Conservation (phyloP, 2,113 vertebrate genomes). For the Istiophorus platypterus region DNA sequence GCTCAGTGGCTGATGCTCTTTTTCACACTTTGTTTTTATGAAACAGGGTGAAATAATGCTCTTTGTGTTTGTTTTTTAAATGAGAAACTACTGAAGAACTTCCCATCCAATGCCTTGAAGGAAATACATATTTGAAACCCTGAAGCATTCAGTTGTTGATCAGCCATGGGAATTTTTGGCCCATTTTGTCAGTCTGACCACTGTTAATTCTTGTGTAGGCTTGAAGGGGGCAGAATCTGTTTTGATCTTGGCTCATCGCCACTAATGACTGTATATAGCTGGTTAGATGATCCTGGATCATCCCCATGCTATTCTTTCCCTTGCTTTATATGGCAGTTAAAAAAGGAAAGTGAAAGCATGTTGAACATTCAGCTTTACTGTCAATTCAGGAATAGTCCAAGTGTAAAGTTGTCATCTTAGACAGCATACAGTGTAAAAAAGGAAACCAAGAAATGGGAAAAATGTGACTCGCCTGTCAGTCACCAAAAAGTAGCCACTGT, state of each 20-base stretch:
- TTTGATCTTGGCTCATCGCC: slow-evolving; percentile 51
- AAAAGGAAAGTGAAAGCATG: slow-evolving; percentile 5
- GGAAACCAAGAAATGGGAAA: not conserved
- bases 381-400: not conserved
- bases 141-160: not conserved
- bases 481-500: not conserved
- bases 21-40: not conserved
- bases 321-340: not conserved
- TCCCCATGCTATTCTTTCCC: slow-evolving; percentile 28
- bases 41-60: not conserved
- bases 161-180: not conserved
- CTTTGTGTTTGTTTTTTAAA: not conserved
- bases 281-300: slow-evolving; percentile 32
- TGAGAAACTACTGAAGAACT: not conserved
- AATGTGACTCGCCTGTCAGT: not conserved
- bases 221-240: slow-evolving; percentile 32
- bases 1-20: slow-evolving; percentile 7
- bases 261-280: slow-evolving; percentile 50
- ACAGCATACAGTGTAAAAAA: not conserved
- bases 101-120: no score
- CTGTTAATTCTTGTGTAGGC: not conserved
- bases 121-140: slow-evolving; percentile 3
- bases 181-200: slow-evolving; percentile 19
- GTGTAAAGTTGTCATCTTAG: not conserved
- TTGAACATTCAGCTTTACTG: not conserved